Conservation (phyloP, 2,888 invertebrate species). For the Autographa gamma region DNA sequence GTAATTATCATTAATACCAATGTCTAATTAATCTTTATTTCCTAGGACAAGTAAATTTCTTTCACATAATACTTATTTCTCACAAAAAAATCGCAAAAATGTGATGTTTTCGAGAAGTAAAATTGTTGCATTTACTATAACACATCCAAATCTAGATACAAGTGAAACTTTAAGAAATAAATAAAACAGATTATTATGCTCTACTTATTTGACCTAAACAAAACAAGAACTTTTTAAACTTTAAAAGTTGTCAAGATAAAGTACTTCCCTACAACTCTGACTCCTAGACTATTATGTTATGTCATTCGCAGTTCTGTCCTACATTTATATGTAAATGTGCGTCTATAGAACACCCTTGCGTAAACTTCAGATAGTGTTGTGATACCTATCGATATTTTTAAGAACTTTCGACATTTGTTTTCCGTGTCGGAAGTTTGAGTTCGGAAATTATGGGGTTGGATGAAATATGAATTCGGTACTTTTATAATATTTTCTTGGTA, state of each 20-base stretch:
- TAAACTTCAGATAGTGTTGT: constrained; percentile 55
- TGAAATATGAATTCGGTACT: constrained; percentile 38
- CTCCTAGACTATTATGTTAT: constrained; percentile 59
- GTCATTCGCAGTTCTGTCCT: constrained; percentile 65
- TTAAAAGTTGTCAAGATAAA: constrained; percentile 16
- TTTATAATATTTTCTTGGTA: constrained; percentile 19
- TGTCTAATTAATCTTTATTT: no score
- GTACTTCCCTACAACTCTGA: constrained; percentile 22
- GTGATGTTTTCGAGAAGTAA: no score
- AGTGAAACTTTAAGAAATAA: no score
- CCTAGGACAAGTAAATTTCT: no score
- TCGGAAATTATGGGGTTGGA: constrained; percentile 13
- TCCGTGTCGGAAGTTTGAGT: constrained; percentile 11
- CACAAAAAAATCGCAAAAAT: no score
- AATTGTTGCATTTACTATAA: no score
- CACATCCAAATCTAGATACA: no score
- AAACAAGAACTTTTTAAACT: constrained; percentile 1
- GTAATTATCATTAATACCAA: no score
- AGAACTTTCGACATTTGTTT: constrained; percentile 46
- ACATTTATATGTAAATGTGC: constrained; percentile 67
- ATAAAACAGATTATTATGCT: background rate
- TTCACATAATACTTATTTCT: no score
- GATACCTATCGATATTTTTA: constrained; percentile 45
- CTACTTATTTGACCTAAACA: background rate
- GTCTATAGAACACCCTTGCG: constrained; percentile 55